Percentiles rank a stretch among this genome's conserved stretches.
phyloP scores from a whole-genome alignment of 2,797 vertebrate genomes.

The Alexandromys oeconomus region DNA sequence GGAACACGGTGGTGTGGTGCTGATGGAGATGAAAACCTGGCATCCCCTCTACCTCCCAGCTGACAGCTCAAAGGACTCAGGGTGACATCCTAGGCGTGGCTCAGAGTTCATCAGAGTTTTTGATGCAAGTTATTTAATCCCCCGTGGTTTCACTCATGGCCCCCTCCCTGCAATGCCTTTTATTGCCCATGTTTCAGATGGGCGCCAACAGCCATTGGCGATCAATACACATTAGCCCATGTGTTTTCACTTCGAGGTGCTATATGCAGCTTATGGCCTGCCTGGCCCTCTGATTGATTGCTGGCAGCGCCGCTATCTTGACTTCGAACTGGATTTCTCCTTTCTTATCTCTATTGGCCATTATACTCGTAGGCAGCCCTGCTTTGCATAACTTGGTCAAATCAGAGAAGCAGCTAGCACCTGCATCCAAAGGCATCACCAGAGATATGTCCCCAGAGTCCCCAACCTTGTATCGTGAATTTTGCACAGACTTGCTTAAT shows the following conservation, averaged over 20 bases:
- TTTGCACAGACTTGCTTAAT: background rate
- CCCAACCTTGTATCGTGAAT: background rate
- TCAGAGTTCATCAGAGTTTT: conserved; percentile 26
- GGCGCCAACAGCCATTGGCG: conserved; percentile 69
- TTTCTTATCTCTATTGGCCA: background rate
- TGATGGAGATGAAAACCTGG: background rate
- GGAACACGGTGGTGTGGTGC: background rate
- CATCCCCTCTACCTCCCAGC: background rate
- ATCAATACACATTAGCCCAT: conserved; percentile 84
- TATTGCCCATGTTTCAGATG: conserved; percentile 67
- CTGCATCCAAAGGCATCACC: background rate
- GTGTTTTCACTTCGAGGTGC: conserved; percentile 75
- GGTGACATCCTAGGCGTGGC: background rate
- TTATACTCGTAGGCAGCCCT: background rate
- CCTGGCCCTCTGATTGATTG: conserved; percentile 48
- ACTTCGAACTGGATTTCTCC: background rate
- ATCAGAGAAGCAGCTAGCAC: background rate
- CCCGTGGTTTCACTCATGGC: background rate
- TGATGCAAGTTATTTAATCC: background rate
- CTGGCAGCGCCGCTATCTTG: background rate
- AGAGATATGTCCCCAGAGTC: background rate
- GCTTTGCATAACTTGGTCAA: background rate
- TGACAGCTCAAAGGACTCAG: background rate
- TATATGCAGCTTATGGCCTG: conserved; percentile 61
- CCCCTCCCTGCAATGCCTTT: background rate